A percentile compares a stretch with the other conserved stretches of the same genome.
Evolutionary conservation across 1,140 invertebrate species (phyloP).

Genomic region (Drosophila yakuba): DNA sequence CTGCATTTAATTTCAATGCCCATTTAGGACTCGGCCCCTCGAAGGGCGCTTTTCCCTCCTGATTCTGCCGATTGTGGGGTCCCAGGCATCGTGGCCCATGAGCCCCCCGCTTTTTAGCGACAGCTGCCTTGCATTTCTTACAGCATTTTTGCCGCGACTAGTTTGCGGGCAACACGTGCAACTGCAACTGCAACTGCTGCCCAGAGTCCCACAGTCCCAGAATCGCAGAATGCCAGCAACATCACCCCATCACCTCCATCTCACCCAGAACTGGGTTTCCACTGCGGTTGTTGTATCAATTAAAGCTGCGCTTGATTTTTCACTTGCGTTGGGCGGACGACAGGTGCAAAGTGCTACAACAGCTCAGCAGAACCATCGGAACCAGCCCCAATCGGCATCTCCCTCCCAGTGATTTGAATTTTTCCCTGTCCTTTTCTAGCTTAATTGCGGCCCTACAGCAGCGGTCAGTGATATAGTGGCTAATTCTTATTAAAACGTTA

Average conservation of each 20-base stretch:
- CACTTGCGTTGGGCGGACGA: conserved; percentile 76
- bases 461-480: not conserved
- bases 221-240: not conserved
- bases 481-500: not conserved
- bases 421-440: conserved; percentile 63
- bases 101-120: conserved; percentile 25
- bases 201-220: not conserved
- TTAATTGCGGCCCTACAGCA: conserved; percentile 48
- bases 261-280: conserved; percentile 19
- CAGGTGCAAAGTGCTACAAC: conserved; percentile 80
- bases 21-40: conserved; percentile 65
- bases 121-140: conserved; percentile 79
- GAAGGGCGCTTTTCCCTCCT: conserved; percentile 45
- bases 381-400: conserved; percentile 26
- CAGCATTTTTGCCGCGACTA: conserved; percentile 81
- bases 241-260: conserved; percentile 7
- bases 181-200: conserved; percentile 34
- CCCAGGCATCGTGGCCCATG: not conserved
- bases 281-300: conserved; percentile 69
- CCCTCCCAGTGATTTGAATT: conserved; percentile 70
- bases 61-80: conserved; percentile 6
- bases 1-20: conserved; percentile 83
- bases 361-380: conserved; percentile 55
- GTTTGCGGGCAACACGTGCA: conserved; percentile 63
- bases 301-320: conserved; percentile 80